Percentiles rank a stretch among this genome's conserved stretches.
phyloP scores from a whole-genome alignment of 2,113 vertebrate species.

The Phyllostomus discolor region DNA sequence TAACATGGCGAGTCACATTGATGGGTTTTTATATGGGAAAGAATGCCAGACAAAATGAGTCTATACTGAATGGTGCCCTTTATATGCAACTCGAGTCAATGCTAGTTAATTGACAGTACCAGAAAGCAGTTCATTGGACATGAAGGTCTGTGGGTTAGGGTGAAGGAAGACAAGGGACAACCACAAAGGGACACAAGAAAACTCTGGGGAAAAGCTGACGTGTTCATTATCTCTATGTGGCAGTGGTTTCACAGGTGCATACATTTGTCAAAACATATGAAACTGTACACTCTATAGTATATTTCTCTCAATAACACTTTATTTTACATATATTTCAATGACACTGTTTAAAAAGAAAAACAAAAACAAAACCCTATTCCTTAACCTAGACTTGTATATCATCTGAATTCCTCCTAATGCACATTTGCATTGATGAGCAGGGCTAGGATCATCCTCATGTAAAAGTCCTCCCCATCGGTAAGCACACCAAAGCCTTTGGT shows the following conservation, averaged over 20 bases:
- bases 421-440: neutral
- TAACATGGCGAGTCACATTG: neutral
- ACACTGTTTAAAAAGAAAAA: neutral
- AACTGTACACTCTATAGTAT: neutral
- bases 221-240: neutral
- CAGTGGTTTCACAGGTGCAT: neutral
- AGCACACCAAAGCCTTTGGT: neutral
- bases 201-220: neutral
- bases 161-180: neutral
- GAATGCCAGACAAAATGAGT: neutral
- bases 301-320: neutral
- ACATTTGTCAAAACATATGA: neutral
- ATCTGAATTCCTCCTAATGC: neutral
- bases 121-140: neutral
- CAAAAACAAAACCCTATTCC: neutral
- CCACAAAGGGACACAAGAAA: neutral
- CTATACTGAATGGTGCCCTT: neutral
- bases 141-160: fast-evolving
- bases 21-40: neutral
- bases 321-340: neutral
- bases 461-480: neutral
- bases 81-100: neutral
- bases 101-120: neutral
- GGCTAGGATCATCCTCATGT: neutral
- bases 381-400: neutral